Evolutionary conservation across 2,797 vertebrate species (phyloP).

Genomic region (Alectoris magna): DNA sequence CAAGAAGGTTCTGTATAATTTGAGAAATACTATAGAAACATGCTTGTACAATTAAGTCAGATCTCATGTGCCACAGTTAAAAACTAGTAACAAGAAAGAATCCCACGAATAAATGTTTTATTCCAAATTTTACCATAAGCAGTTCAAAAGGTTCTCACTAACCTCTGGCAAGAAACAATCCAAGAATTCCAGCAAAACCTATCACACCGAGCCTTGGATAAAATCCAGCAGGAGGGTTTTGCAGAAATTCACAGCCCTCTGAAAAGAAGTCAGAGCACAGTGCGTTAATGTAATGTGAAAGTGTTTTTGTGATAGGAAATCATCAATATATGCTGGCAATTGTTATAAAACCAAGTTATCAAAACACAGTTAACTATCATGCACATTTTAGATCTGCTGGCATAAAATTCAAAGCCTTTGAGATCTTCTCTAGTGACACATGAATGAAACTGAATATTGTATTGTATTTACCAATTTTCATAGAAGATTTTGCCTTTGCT

Average conservation of each 20-base stretch:
- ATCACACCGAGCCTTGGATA: slow-evolving; percentile 90
- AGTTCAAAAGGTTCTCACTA: slow-evolving; percentile 29
- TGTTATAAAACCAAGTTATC: slow-evolving; percentile 41
- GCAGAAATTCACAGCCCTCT: slow-evolving; percentile 87
- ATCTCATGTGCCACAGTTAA: neutral
- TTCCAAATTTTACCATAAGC: neutral
- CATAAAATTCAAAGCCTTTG: slow-evolving; percentile 61
- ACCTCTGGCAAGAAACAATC: slow-evolving; percentile 92
- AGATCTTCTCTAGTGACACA: slow-evolving; percentile 41
- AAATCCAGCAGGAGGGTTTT: slow-evolving; percentile 88
- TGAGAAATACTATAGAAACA: neutral
- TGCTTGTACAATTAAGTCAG: neutral
- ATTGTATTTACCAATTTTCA: slow-evolving; percentile 43
- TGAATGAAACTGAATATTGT: slow-evolving; percentile 38
- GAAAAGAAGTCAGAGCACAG: slow-evolving; percentile 69
- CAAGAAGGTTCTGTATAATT: neutral
- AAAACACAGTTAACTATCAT: slow-evolving; percentile 47
- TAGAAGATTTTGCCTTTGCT: slow-evolving; percentile 40
- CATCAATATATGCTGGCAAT: neutral
- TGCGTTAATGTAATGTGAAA: slow-evolving; percentile 57
- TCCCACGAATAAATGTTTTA: neutral
- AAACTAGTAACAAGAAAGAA: neutral
- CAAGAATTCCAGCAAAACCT: slow-evolving; percentile 91
- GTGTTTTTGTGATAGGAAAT: slow-evolving; percentile 18
- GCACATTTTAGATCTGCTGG: slow-evolving; percentile 38